Base-by-base conservation (phyloP, 2,113 vertebrate genomes). In the Corythaixoides concolor region DNA sequence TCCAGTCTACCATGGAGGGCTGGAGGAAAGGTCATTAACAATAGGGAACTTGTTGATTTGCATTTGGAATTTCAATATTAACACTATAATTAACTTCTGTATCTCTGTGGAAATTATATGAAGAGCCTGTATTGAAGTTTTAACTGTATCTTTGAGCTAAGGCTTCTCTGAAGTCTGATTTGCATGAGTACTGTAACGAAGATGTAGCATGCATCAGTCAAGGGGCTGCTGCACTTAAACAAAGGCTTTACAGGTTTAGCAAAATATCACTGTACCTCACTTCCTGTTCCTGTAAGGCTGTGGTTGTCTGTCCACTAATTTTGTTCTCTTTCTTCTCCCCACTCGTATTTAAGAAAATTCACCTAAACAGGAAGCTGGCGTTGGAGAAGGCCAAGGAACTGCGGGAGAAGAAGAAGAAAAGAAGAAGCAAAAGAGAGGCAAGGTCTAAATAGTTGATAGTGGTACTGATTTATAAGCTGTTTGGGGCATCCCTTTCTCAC, bases 351-450 rank as follows among this genome's bases (percentile, higher is more conserved):
- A 93, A 99, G 98, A 98, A 90, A 99, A 98, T 83, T 98, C 98
- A 41, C 99, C 99, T 59, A 99, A 98, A 95, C 98, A 98, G 97
- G 99, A 99, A 93, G 53, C 98, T 88, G 98, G 98, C 45, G 95
- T 98, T 91, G 98, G 97, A 97, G 99, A 99, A 78, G 98, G 98
- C 50, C 98, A 98, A 94, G 98, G 97, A 91, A 96, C 98, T 94
- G 96, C 70, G 0, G 96, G 88, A 66, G 99, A 99, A 98, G 99
- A 99, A 81, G 99, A 99, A 76, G 99, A 99, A 95, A 99, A 99
- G 95, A 99, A 99, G 98, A 99, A 99, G 94, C 99, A 99, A 98
- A 99, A 99, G 97, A 98, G 99, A 99, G 99, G 99, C 99, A 93
- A 79, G 89, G 87, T 96, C 88, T 95, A 93, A 94, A 83, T 95